Percentiles rank a stretch among this genome's conserved stretches.
Evolutionary conservation across 1,140 invertebrate species (phyloP).

Genomic region (Drosophila nigrodunni): DNA sequence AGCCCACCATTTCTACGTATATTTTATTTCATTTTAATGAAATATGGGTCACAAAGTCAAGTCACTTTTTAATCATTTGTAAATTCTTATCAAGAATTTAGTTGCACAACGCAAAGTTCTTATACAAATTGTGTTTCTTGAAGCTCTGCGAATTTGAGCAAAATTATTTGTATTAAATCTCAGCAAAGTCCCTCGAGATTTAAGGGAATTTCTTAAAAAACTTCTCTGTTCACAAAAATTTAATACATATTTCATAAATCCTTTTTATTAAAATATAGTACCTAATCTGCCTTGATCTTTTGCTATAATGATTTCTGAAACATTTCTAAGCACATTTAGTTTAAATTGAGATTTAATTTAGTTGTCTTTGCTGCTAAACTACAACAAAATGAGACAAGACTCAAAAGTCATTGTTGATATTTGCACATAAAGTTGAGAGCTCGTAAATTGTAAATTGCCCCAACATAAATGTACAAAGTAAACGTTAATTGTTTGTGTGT

Average conservation of each 20-base stretch:
- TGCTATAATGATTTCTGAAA: no score
- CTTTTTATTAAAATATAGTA: not conserved
- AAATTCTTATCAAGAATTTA: conserved; percentile 33
- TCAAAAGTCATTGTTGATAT: conserved; percentile 9
- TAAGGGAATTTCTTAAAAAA: no score
- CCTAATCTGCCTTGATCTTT: not conserved
- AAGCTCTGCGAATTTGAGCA: no score
- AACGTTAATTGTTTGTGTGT: conserved; percentile 9
- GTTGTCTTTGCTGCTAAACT: not conserved
- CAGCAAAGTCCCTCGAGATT: no score
- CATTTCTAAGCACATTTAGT: no score
- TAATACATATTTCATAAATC: no score
- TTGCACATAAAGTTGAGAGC: conserved; percentile 1
- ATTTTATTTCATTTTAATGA: conserved; percentile 16
- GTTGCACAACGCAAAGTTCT: not conserved
- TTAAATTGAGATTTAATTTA: not conserved
- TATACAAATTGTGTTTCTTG: no score
- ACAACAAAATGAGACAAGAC: conserved; percentile 6
- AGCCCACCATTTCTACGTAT: not conserved
- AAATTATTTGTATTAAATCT: no score
- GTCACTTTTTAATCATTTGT: conserved; percentile 34
- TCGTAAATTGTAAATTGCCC: conserved; percentile 22
- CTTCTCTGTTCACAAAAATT: no score
- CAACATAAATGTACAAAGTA: conserved; percentile 40
- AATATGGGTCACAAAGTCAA: conserved; percentile 53